Conservation (phyloP, 2,113 vertebrate genomes). For the Scopus umbretta region DNA sequence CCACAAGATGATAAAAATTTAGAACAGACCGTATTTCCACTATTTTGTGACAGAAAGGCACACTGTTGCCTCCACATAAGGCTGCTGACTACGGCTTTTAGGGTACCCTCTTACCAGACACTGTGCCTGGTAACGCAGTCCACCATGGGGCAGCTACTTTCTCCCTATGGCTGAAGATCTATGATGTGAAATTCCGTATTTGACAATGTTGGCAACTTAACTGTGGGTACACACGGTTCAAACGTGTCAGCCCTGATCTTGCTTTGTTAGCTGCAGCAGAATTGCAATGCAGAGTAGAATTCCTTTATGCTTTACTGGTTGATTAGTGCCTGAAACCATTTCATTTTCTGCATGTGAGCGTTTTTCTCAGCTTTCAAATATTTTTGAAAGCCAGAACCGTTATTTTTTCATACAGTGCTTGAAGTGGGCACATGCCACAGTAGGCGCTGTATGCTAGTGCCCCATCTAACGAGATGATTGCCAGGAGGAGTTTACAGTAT, state of each 20-base stretch:
- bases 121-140: not conserved
- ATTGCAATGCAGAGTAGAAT: not conserved
- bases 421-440: not conserved
- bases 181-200: not conserved
- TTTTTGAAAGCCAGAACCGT: not conserved
- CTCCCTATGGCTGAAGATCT: not conserved
- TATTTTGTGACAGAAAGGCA: not conserved
- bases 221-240: not conserved
- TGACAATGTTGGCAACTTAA: not conserved
- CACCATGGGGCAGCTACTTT: not conserved
- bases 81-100: not conserved
- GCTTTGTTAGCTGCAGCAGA: not conserved
- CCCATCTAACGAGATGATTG: rapidly evolving
- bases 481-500: not conserved
- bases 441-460: not conserved
- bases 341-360: not conserved
- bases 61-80: not conserved
- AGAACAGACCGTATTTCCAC: not conserved
- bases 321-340: not conserved
- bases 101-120: not conserved
- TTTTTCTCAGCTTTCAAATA: not conserved
- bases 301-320: not conserved
- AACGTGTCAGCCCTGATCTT: not conserved
- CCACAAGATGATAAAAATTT: not conserved
- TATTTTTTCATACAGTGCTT: not conserved